A percentile compares a stretch with the other conserved stretches of the same genome.
Evolutionary conservation across 2,888 invertebrate species (phyloP).

Genomic region (Zelleria hepariella): DNA sequence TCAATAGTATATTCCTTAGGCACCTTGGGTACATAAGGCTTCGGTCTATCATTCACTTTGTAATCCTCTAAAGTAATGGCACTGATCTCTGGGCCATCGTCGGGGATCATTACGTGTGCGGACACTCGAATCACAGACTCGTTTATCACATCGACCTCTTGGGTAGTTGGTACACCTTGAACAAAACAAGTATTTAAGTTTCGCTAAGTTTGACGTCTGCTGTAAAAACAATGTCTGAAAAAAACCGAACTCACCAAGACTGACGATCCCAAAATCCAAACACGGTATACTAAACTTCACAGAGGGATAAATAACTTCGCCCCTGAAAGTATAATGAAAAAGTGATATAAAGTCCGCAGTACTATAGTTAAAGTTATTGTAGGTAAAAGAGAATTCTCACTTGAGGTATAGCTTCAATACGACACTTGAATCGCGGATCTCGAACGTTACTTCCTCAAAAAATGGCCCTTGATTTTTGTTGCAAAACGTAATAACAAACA

Average conservation of each 20-base stretch:
- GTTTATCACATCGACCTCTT: conserved; percentile 64
- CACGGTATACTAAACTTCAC: conserved; percentile 63
- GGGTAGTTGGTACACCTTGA: conserved; percentile 60
- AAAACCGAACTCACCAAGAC: conserved; percentile 58
- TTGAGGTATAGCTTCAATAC: conserved; percentile 68
- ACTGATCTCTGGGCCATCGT: conserved; percentile 69
- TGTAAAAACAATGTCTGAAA: background rate
- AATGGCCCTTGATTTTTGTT: conserved; percentile 74
- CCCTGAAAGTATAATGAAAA: conserved; percentile 57
- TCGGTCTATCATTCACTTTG: conserved; percentile 40
- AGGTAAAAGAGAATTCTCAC: conserved; percentile 47
- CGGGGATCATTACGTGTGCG: conserved; percentile 56
- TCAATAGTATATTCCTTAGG: conserved; percentile 69
- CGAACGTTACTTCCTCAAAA: conserved; percentile 73
- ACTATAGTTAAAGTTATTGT: background rate
- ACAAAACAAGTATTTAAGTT: conserved; percentile 11
- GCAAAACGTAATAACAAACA: conserved; percentile 69
- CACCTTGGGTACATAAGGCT: conserved; percentile 49
- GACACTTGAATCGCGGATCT: conserved; percentile 71
- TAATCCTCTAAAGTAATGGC: conserved; percentile 61
- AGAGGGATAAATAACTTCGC: conserved; percentile 73
- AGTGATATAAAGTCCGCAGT: background rate
- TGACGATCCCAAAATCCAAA: conserved; percentile 70
- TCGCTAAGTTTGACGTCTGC: too few relatives aligned
- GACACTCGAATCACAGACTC: conserved; percentile 68